phyloP scores from a whole-genome alignment of 2,888 invertebrate species.

The Elegia similella region DNA sequence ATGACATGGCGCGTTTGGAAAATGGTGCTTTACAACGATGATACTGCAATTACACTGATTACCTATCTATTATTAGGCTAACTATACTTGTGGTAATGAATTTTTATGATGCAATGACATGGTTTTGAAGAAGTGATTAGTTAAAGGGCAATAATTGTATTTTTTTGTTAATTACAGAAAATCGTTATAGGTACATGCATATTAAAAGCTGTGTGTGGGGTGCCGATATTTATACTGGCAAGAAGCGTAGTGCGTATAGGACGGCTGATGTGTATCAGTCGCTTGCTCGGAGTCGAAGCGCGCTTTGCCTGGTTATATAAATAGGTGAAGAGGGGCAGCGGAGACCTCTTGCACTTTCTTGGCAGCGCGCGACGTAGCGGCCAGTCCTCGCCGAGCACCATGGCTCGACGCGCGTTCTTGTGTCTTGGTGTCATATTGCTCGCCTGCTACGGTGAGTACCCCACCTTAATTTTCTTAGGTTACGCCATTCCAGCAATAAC shows the following conservation, averaged over 20 bases:
- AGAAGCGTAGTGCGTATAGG: slow-evolving; percentile 56
- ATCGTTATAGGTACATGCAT: slow-evolving; percentile 47
- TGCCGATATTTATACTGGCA: slow-evolving; percentile 50
- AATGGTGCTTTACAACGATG: neutral
- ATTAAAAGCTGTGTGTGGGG: slow-evolving; percentile 62
- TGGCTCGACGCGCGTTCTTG: slow-evolving; percentile 80
- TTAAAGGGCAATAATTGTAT: slow-evolving; percentile 38
- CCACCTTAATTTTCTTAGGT: slow-evolving; percentile 22
- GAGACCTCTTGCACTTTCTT: slow-evolving; percentile 78
- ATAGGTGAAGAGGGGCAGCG: slow-evolving; percentile 79
- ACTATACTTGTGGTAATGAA: neutral
- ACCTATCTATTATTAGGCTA: neutral
- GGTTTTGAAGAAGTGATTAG: slow-evolving; percentile 37
- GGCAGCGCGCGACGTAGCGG: slow-evolving; percentile 63
- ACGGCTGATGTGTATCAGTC: slow-evolving; percentile 51
- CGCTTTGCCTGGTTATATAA: slow-evolving; percentile 73
- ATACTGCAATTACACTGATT: neutral
- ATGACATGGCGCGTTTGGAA: neutral
- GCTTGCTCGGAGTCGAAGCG: slow-evolving; percentile 45
- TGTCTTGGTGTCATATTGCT: slow-evolving; percentile 73
- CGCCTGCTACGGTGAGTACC: slow-evolving; percentile 74
- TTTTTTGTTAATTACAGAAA: slow-evolving; percentile 47
- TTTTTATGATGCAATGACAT: slow-evolving; percentile 16
- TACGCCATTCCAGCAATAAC: slow-evolving; percentile 14
- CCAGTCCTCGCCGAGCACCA: slow-evolving; percentile 77